Conservation (phyloP, 1,140 invertebrate genomes). For the Probaryconus sp. region DNA sequence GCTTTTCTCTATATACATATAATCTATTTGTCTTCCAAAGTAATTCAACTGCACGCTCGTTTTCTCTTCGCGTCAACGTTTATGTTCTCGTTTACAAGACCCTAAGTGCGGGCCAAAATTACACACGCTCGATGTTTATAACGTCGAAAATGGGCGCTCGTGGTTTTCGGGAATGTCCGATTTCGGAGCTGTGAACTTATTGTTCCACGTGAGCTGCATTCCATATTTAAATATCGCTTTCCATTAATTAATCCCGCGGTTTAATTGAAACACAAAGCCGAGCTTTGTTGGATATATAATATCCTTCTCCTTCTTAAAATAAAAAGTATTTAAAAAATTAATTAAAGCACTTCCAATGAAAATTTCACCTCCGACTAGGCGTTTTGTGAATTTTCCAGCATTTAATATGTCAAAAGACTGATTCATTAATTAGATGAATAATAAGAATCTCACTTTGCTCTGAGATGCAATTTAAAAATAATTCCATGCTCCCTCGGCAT, state of each 20-base stretch:
- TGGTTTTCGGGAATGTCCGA: constrained; percentile 1
- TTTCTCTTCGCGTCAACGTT: constrained; percentile 23
- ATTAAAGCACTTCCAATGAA: too few species aligned
- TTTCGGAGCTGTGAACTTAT: background rate
- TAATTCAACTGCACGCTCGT: constrained; percentile 29
- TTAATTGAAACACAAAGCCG: too few species aligned
- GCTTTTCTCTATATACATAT: background rate
- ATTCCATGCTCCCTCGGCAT: constrained; percentile 1
- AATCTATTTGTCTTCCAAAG: constrained; percentile 31
- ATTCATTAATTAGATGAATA: constrained; percentile 18
- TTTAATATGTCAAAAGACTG: too few species aligned
- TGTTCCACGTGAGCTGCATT: too few species aligned
- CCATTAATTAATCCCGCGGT: constrained; percentile 7
- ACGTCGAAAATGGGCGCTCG: constrained; percentile 1
- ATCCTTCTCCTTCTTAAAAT: too few species aligned
- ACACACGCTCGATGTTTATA: constrained; percentile 18
- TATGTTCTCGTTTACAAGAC: constrained; percentile 24
- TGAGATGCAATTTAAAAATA: constrained; percentile 5
- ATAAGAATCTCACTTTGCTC: background rate
- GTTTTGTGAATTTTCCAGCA: too few species aligned
- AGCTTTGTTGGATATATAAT: too few species aligned
- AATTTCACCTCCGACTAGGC: too few species aligned
- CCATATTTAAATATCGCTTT: background rate
- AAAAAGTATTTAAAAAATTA: too few species aligned
- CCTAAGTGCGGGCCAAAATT: constrained; percentile 20